phyloP scores from a whole-genome alignment of 2,113 vertebrate species.

The Rhombomys opimus region DNA sequence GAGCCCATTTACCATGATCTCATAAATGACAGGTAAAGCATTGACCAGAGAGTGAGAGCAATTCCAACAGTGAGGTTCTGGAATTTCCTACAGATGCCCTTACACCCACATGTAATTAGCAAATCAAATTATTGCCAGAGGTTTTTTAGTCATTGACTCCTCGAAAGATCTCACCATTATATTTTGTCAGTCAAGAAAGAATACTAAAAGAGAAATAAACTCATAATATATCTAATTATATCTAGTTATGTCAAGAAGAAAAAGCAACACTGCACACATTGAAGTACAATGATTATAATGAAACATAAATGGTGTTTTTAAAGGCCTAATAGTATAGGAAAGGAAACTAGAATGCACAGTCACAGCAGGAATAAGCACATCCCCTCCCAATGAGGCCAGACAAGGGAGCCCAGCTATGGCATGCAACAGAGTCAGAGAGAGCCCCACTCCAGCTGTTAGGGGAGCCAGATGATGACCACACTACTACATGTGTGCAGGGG shows the following conservation, averaged over 20 bases:
- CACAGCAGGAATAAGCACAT: too few relatives aligned
- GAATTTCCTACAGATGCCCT: conserved; percentile 40
- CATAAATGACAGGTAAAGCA: conserved; percentile 29
- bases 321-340: neutral
- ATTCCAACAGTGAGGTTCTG: conserved; percentile 14
- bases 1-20: neutral
- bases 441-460: too few relatives aligned
- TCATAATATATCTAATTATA: neutral
- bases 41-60: neutral
- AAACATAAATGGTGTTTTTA: neutral
- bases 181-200: neutral
- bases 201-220: neutral
- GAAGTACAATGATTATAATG: neutral
- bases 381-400: too few relatives aligned
- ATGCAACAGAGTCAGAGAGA: too few relatives aligned
- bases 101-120: conserved; percentile 34
- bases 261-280: neutral
- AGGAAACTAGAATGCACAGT: neutral
- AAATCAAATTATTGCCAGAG: conserved; percentile 30
- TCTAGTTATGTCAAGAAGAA: conserved; percentile 14
- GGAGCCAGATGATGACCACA: too few relatives aligned
- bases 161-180: neutral
- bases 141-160: neutral
- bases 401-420: too few relatives aligned
- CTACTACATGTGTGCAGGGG: too few relatives aligned